Evolutionary conservation across 2,888 invertebrate genomes (phyloP).

Genomic region (Elmis aenea): DNA sequence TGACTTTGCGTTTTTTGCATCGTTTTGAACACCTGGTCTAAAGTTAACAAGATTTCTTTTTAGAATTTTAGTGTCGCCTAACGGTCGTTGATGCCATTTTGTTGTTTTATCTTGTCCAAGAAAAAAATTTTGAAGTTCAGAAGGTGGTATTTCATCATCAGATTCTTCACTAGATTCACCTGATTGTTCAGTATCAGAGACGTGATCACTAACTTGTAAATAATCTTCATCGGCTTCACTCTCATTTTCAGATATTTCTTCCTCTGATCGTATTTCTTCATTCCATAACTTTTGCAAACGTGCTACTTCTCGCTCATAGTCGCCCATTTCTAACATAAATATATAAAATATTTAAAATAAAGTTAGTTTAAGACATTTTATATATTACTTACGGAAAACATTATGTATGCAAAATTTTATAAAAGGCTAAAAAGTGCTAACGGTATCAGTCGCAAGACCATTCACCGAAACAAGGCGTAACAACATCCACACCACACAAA

Average conservation of each 20-base stretch:
- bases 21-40: not conserved
- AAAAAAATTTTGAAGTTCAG: constrained; percentile 3
- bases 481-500: not conserved
- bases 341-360: too few species aligned
- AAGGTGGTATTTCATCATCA: constrained; percentile 3
- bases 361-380: too few species aligned
- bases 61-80: not conserved
- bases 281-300: too few species aligned
- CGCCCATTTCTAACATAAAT: too few species aligned
- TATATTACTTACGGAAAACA: too few species aligned
- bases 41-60: constrained; percentile 1
- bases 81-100: constrained; percentile 3
- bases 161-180: constrained; percentile 4
- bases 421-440: too few species aligned
- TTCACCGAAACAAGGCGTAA: not conserved
- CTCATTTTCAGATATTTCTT: constrained; percentile 1
- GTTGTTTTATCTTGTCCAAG: constrained; percentile 7
- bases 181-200: constrained; percentile 4
- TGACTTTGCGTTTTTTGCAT: too few species aligned
- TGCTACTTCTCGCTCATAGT: too few species aligned
- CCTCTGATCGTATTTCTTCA: too few species aligned
- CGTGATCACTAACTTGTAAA: constrained; percentile 4
- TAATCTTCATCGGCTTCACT: constrained; percentile 5
- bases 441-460: not conserved
- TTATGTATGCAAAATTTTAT: too few species aligned